A percentile compares a stretch with the other conserved stretches of the same genome.
These are phyloP conservation scores for Andrena bicolor DNA, from an alignment of 2,888 invertebrate species.

Conservation along the genomic window DNA sequence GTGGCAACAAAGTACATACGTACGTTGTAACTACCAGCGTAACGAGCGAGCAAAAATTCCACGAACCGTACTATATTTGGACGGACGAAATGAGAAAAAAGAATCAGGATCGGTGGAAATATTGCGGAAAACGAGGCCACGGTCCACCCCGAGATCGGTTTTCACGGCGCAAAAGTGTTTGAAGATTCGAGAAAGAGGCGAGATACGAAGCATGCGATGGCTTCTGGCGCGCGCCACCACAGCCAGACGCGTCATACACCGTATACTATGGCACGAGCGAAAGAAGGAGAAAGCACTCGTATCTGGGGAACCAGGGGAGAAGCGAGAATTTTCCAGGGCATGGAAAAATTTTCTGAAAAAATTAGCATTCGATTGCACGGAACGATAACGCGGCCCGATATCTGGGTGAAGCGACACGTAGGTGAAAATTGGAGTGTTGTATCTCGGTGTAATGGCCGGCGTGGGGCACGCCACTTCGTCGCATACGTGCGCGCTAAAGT, in stretches of 20 bases:
- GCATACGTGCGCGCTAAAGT: slow-evolving; percentile 77
- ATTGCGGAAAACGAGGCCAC: slow-evolving; percentile 37
- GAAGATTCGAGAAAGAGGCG: slow-evolving; percentile 47
- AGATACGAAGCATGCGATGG: slow-evolving; percentile 63
- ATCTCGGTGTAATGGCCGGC: slow-evolving; percentile 81
- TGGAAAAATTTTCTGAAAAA: slow-evolving; percentile 69
- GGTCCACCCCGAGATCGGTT: slow-evolving; percentile 30
- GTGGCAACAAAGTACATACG: neutral
- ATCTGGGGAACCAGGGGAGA: slow-evolving; percentile 58
- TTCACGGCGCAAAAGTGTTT: slow-evolving; percentile 40
- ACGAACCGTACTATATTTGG: slow-evolving; percentile 32
- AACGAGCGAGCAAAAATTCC: slow-evolving; percentile 40
- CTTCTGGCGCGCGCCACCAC: slow-evolving; percentile 71
- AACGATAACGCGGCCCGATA: neutral
- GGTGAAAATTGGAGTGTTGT: slow-evolving; percentile 68
- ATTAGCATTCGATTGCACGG: slow-evolving; percentile 55
- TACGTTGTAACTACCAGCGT: slow-evolving; percentile 1
- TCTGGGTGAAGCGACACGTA: slow-evolving; percentile 59
- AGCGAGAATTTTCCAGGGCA: slow-evolving; percentile 43
- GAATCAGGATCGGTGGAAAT: slow-evolving; percentile 26
- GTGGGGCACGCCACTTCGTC: slow-evolving; percentile 81
- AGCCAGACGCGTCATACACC: slow-evolving; percentile 72
- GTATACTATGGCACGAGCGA: slow-evolving; percentile 47
- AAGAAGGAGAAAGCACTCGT: slow-evolving; percentile 63
- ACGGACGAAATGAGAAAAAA: neutral